phyloP scores from a whole-genome alignment of 2,888 invertebrate genomes.

The Drosophila meridionalis region DNA sequence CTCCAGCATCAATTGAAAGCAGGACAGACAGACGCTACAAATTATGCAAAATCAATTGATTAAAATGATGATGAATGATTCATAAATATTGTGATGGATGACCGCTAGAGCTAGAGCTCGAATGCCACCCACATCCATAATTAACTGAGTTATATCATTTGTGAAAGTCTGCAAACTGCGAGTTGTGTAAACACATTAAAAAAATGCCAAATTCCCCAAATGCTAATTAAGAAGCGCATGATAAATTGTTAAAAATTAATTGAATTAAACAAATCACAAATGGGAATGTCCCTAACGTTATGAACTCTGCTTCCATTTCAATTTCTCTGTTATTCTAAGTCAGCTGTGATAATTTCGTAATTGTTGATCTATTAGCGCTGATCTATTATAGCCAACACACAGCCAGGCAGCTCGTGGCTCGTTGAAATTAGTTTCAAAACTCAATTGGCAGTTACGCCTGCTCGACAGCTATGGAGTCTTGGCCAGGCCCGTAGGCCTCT shows the following conservation, averaged over 20 bases:
- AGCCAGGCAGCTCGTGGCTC: neutral
- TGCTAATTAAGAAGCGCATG: conserved; percentile 15
- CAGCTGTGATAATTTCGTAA: neutral
- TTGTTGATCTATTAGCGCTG: conserved; percentile 33
- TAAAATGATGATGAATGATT: conserved; percentile 51
- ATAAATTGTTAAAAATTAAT: conserved; percentile 6
- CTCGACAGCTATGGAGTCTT: conserved; percentile 36
- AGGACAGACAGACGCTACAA: conserved; percentile 4
- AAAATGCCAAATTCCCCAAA: neutral
- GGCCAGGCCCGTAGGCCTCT: conserved; percentile 4
- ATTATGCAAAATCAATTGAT: conserved; percentile 53
- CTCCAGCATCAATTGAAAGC: conserved; percentile 34
- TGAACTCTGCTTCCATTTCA: neutral
- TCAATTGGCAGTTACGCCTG: conserved; percentile 56
- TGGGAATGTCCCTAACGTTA: neutral
- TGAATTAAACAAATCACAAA: conserved; percentile 10
- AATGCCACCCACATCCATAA: conserved; percentile 42
- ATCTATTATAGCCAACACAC: conserved; percentile 15
- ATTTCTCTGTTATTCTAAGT: neutral
- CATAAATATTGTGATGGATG: conserved; percentile 36
- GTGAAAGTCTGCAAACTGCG: conserved; percentile 45
- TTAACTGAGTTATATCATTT: conserved; percentile 25
- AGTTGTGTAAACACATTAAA: conserved; percentile 7
- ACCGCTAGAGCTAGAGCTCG: conserved; percentile 1
- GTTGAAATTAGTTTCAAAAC: conserved; percentile 46